phyloP scores from a whole-genome alignment of 2,797 vertebrate genomes.

The Geotrypetes seraphini region DNA sequence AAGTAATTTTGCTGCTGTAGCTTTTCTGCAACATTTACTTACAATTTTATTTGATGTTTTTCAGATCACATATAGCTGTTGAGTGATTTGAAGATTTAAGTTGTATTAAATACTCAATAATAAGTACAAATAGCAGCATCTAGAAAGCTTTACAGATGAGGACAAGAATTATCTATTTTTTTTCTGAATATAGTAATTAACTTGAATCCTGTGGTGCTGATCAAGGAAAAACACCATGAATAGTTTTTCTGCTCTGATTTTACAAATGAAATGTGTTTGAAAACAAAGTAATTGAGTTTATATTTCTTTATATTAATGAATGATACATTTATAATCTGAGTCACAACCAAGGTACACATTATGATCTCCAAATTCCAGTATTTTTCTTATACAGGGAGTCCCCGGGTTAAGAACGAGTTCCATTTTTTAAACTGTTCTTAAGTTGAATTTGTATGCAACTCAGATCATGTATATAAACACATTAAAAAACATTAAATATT shows the following conservation, averaged over 20 bases:
- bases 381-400: no score
- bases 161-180: conserved; percentile 1
- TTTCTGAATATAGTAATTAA: no score
- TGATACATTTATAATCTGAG: no score
- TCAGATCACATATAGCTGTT: conserved; percentile 17
- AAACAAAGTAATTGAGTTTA: conserved; percentile 7
- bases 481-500: no score
- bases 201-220: conserved; percentile 8
- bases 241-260: conserved; percentile 15
- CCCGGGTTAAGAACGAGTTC: no score
- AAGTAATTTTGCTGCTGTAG: conserved; percentile 9
- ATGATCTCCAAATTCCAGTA: no score
- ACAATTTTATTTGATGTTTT: conserved; percentile 5
- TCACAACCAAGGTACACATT: no score
- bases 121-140: conserved; percentile 13
- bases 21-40: conserved; percentile 2
- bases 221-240: no score
- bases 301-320: no score
- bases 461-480: no score
- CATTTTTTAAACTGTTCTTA: no score
- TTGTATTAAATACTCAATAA: conserved; percentile 9
- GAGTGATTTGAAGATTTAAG: conserved; percentile 3
- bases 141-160: conserved; percentile 2
- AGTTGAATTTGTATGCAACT: no score
- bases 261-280: conserved; percentile 11